Percentiles rank a stretch among this genome's conserved stretches.
Evolutionary conservation across 2,888 invertebrate genomes (phyloP).

Genomic region (Sphecodes monilicornis): DNA sequence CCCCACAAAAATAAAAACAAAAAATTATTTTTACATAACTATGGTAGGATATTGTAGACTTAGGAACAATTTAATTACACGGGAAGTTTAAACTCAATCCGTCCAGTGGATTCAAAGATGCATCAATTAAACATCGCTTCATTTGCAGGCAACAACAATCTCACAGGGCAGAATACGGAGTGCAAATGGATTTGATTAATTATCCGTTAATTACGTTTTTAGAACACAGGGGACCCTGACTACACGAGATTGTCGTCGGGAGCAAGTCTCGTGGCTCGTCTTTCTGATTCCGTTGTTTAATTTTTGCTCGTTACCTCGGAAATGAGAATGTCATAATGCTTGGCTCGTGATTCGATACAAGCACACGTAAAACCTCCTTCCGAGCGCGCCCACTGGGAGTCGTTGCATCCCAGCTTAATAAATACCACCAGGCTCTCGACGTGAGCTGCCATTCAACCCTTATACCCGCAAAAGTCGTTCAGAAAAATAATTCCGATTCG

Average conservation of each 20-base stretch:
- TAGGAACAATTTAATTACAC: background rate
- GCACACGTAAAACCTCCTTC: slow-evolving; percentile 12
- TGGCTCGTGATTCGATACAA: slow-evolving; percentile 22
- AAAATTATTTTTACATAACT: background rate
- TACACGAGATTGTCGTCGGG: background rate
- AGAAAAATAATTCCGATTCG: background rate
- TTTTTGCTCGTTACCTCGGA: slow-evolving; percentile 56
- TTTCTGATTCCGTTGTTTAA: slow-evolving; percentile 44
- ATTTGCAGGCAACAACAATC: background rate
- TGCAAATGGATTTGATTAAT: background rate
- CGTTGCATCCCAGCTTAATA: slow-evolving; percentile 15
- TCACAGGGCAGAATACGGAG: background rate
- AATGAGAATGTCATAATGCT: slow-evolving; percentile 40
- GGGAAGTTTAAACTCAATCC: background rate
- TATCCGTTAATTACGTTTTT: background rate
- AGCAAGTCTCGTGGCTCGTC: slow-evolving; percentile 12
- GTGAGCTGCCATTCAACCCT: background rate
- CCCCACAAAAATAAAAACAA: background rate
- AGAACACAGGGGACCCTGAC: background rate
- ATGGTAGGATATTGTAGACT: background rate
- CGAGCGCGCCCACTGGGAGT: slow-evolving; percentile 7
- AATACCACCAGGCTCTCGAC: slow-evolving; percentile 6
- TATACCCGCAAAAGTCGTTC: background rate
- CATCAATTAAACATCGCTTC: background rate
- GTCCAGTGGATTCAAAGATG: too few species aligned